phyloP scores from a whole-genome alignment of 2,113 vertebrate species.

The Tachycineta bicolor region DNA sequence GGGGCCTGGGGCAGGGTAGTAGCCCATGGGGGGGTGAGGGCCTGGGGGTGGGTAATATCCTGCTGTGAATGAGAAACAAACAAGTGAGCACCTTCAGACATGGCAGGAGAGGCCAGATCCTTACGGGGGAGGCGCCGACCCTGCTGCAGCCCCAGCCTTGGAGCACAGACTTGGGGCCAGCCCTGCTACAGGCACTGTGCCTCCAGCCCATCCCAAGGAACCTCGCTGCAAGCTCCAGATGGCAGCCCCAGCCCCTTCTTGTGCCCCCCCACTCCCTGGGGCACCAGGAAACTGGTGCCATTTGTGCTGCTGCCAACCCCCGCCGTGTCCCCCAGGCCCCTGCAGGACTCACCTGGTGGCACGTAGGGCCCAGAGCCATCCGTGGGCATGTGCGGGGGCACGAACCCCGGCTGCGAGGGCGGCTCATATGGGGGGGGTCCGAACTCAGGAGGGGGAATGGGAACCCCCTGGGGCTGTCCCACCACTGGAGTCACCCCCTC shows the following conservation, averaged over 20 bases:
- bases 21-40: slow-evolving; percentile 75
- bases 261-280: not conserved
- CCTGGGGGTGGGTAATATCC: slow-evolving; percentile 77
- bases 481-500: slow-evolving; percentile 70
- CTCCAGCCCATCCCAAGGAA: not conserved
- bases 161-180: not conserved
- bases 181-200: not conserved
- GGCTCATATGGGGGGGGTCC: slow-evolving; percentile 93
- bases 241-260: accelerated
- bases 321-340: not conserved
- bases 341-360: slow-evolving; percentile 74
- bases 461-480: slow-evolving; percentile 81
- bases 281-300: not conserved
- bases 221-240: accelerated
- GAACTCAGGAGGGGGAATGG: slow-evolving; percentile 86
- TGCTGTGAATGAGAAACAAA: not conserved
- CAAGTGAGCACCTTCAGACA: accelerated
- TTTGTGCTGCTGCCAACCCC: accelerated
- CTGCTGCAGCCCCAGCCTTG: not conserved
- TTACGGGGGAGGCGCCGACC: accelerated
- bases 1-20: slow-evolving; percentile 78
- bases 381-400: slow-evolving; percentile 85
- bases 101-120: not conserved
- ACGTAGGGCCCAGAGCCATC: slow-evolving; percentile 79
- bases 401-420: slow-evolving; percentile 80